Conservation (phyloP, 2,797 vertebrate genomes). For the Microctenopoma steveboyesi region DNA sequence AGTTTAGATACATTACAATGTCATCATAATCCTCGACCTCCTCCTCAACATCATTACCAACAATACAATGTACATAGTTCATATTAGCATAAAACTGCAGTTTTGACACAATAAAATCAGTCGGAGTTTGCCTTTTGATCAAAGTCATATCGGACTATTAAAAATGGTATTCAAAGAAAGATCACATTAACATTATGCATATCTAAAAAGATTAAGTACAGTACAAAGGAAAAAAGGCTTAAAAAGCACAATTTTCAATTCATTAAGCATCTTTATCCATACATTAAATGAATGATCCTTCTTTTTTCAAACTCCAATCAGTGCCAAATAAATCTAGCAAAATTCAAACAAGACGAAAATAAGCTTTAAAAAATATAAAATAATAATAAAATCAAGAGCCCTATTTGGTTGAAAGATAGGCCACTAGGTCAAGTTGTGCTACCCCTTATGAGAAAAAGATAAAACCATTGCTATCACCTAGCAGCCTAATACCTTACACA, state of each 20-base stretch:
- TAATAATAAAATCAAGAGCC: slow-evolving; percentile 68
- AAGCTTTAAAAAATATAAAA: slow-evolving; percentile 22
- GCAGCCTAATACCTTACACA: slow-evolving; percentile 65
- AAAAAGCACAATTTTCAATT: slow-evolving; percentile 61
- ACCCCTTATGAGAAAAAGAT: slow-evolving; percentile 53
- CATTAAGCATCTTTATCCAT: slow-evolving; percentile 50
- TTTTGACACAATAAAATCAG: slow-evolving; percentile 64
- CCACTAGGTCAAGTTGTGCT: slow-evolving; percentile 79
- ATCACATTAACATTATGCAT: slow-evolving; percentile 74
- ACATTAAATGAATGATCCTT: slow-evolving; percentile 65
- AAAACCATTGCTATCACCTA: slow-evolving; percentile 40
- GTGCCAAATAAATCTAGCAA: slow-evolving; percentile 62
- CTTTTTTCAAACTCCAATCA: slow-evolving; percentile 47
- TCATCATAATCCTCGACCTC: slow-evolving; percentile 62
- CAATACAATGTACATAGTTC: slow-evolving; percentile 77
- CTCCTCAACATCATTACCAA: slow-evolving; percentile 56
- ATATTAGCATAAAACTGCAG: slow-evolving; percentile 75
- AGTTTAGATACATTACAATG: slow-evolving; percentile 79
- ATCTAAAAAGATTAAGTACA: slow-evolving; percentile 73
- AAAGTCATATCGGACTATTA: slow-evolving; percentile 72
- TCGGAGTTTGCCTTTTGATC: slow-evolving; percentile 59
- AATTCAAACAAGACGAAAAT: slow-evolving; percentile 36
- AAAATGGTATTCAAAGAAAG: slow-evolving; percentile 74
- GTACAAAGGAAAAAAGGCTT: slow-evolving; percentile 66
- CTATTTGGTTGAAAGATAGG: slow-evolving; percentile 78